phyloP scores from a whole-genome alignment of 2,888 invertebrate genomes.

The Chouioia cunea region DNA sequence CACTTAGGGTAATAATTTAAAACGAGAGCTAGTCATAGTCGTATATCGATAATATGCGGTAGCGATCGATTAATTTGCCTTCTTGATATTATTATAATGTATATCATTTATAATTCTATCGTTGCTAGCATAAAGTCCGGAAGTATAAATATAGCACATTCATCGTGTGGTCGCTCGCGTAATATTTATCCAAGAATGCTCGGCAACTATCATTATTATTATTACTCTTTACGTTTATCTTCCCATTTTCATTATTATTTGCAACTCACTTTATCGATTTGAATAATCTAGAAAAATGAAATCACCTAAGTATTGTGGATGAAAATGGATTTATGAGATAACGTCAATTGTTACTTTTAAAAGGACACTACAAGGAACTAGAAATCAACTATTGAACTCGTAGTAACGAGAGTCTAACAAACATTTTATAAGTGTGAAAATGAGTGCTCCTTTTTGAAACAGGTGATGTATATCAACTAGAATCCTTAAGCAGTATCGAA shows the following conservation, averaged over 20 bases:
- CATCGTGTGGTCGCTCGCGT: slow-evolving; percentile 56
- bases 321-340: background rate
- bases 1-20: slow-evolving; percentile 65
- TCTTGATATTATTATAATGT: slow-evolving; percentile 47
- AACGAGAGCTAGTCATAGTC: slow-evolving; percentile 60
- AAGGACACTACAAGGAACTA: too few species aligned
- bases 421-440: slow-evolving; percentile 1
- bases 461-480: background rate
- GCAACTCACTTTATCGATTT: slow-evolving; percentile 5
- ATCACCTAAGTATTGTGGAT: slow-evolving; percentile 17
- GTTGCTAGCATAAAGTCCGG: slow-evolving; percentile 52
- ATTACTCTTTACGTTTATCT: background rate
- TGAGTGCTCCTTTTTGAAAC: background rate
- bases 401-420: too few species aligned
- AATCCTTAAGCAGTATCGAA: too few species aligned
- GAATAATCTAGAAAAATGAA: slow-evolving; percentile 36
- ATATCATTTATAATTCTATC: slow-evolving; percentile 39
- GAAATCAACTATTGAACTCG: too few species aligned
- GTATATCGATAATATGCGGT: slow-evolving; percentile 44
- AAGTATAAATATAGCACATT: slow-evolving; percentile 66
- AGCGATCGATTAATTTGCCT: slow-evolving; percentile 44
- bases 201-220: slow-evolving; percentile 25
- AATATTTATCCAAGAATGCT: slow-evolving; percentile 48
- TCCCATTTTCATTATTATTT: slow-evolving; percentile 20
- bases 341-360: background rate